Evolutionary conservation across 2,888 invertebrate species (phyloP).

Genomic region (Synergus umbraculus): DNA sequence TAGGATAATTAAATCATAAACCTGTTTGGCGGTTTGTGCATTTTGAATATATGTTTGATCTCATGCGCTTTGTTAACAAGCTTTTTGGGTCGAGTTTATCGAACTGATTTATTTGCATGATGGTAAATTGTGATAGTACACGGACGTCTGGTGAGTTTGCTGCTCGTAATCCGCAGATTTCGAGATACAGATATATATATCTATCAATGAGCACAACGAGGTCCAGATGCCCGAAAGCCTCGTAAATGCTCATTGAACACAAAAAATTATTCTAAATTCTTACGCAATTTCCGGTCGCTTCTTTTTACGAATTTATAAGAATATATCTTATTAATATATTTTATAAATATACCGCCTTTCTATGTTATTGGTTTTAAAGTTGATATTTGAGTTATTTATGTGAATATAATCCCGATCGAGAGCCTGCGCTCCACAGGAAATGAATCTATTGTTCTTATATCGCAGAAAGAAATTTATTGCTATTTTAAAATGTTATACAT

Average conservation of each 20-base stretch:
- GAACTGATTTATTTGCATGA: constrained; percentile 38
- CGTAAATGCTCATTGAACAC: neutral
- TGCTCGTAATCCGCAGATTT: constrained; percentile 5
- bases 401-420: neutral
- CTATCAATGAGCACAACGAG: constrained; percentile 3
- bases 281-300: neutral
- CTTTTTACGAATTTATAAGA: neutral
- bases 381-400: neutral
- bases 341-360: no score
- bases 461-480: neutral
- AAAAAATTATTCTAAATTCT: neutral
- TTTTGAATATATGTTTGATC: constrained; percentile 13
- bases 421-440: neutral
- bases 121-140: constrained; percentile 30
- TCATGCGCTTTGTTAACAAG: constrained; percentile 26
- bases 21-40: neutral
- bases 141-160: constrained; percentile 20
- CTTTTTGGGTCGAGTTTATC: constrained; percentile 31
- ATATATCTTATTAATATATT: no score
- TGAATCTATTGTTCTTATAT: neutral
- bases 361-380: neutral
- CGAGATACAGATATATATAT: neutral
- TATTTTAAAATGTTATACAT: no score
- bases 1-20: neutral
- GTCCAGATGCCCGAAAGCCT: neutral